Base-by-base conservation (phyloP, 2,113 vertebrate genomes). In the Pseudorectes ferrugineus region DNA sequence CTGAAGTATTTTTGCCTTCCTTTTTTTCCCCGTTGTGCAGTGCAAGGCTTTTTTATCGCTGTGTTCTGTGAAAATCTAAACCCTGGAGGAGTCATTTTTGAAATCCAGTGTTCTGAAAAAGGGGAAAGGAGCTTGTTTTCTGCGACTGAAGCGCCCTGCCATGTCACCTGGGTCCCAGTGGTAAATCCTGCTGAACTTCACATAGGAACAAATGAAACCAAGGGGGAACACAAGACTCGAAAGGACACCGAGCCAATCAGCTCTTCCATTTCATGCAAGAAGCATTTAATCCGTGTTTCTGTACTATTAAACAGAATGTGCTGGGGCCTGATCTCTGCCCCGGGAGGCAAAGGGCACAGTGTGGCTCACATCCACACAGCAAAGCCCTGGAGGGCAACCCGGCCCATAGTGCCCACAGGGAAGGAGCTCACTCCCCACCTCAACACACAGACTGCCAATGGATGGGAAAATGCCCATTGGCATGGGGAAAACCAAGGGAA, bases 391-490 rank as follows among this genome's bases (percentile, higher is more conserved):
- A 36, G 31, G n/a, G 18, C 5, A 61, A 19, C 59, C 35, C 26
- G 49, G 22, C 23, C 33, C 19, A 13, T 9, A 21, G 1, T 55
- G 25, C 14, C 40, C 42, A n/a, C 35, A 14, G 6, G 19, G 40
- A 71, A 65, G 42, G n/a, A 75, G 7, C 42, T 42, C 80, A 33
- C 3, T n/a, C 16, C 61, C 54, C 36, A 24, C 19, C 22, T 38
- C 1, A 0, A 23, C 24, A 17, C 38, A 22, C 0, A 2, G 11
- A 36, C 18, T 29, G 22, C 24, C 17, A 48, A 5, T 11, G 10
- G 52, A 28, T 3, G 7, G 70, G 54, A 48, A 58, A 76, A 68
- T 1, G 1, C 16, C 26, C 2, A 0, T 0, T 51, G 42, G n/a
- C 26, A 38, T 0, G 45, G 20, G 43, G 4, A 75, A 75, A 71